phyloP scores from a whole-genome alignment of 2,797 vertebrate species.

The Microcaecilia unicolor region DNA sequence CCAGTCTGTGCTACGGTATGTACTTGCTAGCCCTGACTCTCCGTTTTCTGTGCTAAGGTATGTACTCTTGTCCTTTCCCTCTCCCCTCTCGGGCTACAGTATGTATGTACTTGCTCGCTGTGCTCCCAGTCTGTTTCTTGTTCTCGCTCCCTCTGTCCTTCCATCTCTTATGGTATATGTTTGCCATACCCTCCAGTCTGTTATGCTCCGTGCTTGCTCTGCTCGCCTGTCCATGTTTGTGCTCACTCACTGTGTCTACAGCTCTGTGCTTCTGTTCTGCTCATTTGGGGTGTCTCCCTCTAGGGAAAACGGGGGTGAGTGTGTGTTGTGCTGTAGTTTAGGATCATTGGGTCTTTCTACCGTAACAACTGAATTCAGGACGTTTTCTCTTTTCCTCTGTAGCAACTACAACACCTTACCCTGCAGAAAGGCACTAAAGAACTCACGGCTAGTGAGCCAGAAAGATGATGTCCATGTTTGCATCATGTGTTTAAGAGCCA shows the following conservation, averaged over 20 bases:
- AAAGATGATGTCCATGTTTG: conserved; percentile 96
- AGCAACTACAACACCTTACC: conserved; percentile 76
- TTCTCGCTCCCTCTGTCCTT: conserved; percentile 55
- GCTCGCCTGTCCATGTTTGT: conserved; percentile 44
- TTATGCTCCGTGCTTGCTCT: conserved; percentile 39
- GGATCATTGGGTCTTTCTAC: neutral
- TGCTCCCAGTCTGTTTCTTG: conserved; percentile 54
- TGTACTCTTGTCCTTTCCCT: neutral
- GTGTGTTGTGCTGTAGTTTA: neutral
- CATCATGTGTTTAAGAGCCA: conserved; percentile 90
- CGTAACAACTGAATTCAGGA: neutral
- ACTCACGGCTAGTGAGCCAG: conserved; percentile 89
- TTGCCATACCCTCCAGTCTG: neutral
- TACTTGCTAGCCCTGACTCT: conserved; percentile 48
- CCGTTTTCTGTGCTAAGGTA: neutral
- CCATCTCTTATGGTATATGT: conserved; percentile 68
- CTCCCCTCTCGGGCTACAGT: conserved; percentile 51
- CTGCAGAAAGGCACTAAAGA: conserved; percentile 86
- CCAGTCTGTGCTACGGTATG: conserved; percentile 90
- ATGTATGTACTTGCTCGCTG: conserved; percentile 90
- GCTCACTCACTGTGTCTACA: conserved; percentile 44
- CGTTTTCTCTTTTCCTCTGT: conserved; percentile 7
- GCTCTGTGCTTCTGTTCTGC: conserved; percentile 9
- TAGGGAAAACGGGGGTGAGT: too few species aligned
- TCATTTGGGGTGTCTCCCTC: neutral